Evolutionary conservation across 2,797 vertebrate species (phyloP), one percentile per base, ranked within the genome.

Genomic region (Pipistrellus nathusii): DNA sequence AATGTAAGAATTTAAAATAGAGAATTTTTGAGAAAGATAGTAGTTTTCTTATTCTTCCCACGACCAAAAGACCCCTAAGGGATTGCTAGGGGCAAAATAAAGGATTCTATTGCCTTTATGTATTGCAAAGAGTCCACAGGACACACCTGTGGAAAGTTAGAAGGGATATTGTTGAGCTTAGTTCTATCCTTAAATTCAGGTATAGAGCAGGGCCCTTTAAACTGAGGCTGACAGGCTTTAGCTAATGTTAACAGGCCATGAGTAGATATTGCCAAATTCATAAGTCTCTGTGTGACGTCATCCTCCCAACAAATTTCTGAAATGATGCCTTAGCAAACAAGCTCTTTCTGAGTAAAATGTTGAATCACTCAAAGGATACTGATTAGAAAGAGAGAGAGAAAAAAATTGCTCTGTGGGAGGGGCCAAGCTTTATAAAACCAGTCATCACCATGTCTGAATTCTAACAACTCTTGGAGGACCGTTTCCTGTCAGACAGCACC

Each of bases 391-490:
- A 91, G 53, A 91, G 55, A 66, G 62, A 93, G 10, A 44, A 44
- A 85, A 92, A 95, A 66, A 86, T 85, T 18, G 32, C 88, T 64
- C 20, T 0, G 75, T 97, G 98, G 98, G 98, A 95, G 98, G 97
- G 94, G 97, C 98, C 94, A 62, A 87, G 83, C 81, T 91, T 92
- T 98, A 97, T 97, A 98, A 97, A 97, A 90, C 73, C 85, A 66
- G 95, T 88, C 93, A 59, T 81, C 55, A 0, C 17, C 91, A 55
- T 35, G 93, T 73, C 88, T 6, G 3, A 85, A 66, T 27, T 35
- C 25, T 81, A 78, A 20, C 55, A 55, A 55, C 73, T 38, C 93
- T 88, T 66, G 14, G 55, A 91, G 80, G 64, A 93, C 51, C 10
- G 1, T 32, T 92, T 69, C 90, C 78, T 53, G 94, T 44, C 85